phyloP scores from a whole-genome alignment of 2,113 vertebrate genomes.

The Lepisosteus osseus region DNA sequence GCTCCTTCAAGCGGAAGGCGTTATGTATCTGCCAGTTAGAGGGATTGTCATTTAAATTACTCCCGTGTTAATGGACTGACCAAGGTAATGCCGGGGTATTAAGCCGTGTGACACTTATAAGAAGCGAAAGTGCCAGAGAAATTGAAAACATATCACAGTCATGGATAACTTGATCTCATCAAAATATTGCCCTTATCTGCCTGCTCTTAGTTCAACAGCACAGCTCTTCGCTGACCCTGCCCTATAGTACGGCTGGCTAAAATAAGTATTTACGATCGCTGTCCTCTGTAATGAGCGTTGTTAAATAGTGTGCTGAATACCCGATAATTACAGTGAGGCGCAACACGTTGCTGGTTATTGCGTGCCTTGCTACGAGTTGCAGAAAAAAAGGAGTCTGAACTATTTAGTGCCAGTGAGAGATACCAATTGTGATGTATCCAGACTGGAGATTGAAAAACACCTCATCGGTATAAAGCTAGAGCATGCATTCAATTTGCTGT shows the following conservation, averaged over 20 bases:
- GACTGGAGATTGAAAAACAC: no score
- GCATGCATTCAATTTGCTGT: no score
- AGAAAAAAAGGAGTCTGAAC: no score
- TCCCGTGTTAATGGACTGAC: no score
- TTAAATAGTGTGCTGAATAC: slow-evolving; percentile 5
- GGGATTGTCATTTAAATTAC: background rate
- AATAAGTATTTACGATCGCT: background rate
- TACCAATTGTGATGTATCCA: background rate
- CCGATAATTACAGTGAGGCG: background rate
- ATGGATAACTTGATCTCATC: background rate
- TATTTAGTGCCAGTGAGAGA: background rate
- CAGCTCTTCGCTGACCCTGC: background rate
- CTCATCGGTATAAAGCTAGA: no score
- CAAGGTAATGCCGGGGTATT: background rate
- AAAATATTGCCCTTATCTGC: background rate
- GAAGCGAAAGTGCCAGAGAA: background rate
- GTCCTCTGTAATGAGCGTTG: background rate
- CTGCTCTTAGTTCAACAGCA: no score
- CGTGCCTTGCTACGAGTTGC: no score
- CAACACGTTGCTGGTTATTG: background rate
- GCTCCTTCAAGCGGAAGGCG: background rate
- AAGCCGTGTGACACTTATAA: background rate
- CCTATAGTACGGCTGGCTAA: background rate
- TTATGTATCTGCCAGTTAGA: background rate
- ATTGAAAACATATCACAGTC: background rate